Base-by-base conservation (phyloP, 1,140 invertebrate species). In the Drosophila sturtevanti region DNA sequence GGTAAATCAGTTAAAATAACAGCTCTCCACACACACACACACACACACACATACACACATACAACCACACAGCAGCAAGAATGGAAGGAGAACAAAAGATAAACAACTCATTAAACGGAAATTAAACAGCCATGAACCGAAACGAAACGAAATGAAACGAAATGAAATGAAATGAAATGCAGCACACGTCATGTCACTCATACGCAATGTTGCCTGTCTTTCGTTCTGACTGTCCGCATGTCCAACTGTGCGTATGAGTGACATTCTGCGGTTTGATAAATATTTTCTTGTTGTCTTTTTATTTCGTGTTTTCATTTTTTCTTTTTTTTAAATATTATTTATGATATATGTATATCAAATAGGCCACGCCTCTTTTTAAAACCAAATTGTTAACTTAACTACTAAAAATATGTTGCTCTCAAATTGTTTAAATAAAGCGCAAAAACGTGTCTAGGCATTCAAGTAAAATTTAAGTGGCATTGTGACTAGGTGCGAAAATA, bases 31-130 rank as follows among this genome's bases (percentile, higher is more conserved):
- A 55, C n/a, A 27, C 14, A 27, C 7, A 56, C 22, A 56, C 4
- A 24, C n/a, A 16, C 54, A 56, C n/a, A 14, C 27, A 55, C 5
- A 34, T 9, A 11, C 4, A 18, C 54, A 34, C 7, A 34, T 10
- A 24, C 52, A 27, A 14, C 16, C 9, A 11, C 16, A 37, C 67
- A 37, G 38, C 65, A 62, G 34, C 76, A 71, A 76, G 56, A 72
- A 68, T 67, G 67, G 22, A 71, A 67, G 44, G 54, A 44, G 58
- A 77, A 68, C 63, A 77, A 48, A 79, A 86, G 82, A 87, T 81
- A 86, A 87, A 87, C 75, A 86, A 87, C 79, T 86, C 82, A 87
- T 87, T 87, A 87, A 86, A 77, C 66, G 63, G 68, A 85, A 86
- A 86, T 87, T 86, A 87, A 86, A 87, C 75, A 82, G 82, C 65